Evolutionary conservation across 2,888 invertebrate genomes (phyloP), one percentile per base, ranked within the genome.

Genomic region (Tetragonula carbonaria): DNA sequence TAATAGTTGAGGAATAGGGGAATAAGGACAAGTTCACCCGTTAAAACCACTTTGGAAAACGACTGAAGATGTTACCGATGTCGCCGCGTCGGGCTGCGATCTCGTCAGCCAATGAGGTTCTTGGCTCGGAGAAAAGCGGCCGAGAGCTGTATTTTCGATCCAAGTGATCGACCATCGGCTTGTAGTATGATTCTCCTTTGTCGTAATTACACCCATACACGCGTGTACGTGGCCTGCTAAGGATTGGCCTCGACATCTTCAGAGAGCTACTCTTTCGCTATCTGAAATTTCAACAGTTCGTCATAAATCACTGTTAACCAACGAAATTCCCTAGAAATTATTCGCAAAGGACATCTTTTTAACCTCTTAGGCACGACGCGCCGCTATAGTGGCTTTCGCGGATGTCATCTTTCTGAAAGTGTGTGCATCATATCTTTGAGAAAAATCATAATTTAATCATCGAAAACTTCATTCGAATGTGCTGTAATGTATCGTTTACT

Each of bases 181-280:
- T 96, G 95, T 98, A 98, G 94, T 97, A 97, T 92, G 97, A 97
- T 95, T 98, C 97, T 78, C 97, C 97, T 93, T 97, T 97, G 95
- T 97, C 96, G 95, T 97, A 98, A 95, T 98, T 98, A 94, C 97
- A 97, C 93, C 98, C 97, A 94, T 98, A 98, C 92, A 98, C 97
- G 94, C 97, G 97, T 51, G 98, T 98, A 91, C 97, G 96, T 87
- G 97, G 97, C 94, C 97, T 95, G 92, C 95, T 95, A 68, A 94
- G 91, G 82, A 94, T 94, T 90, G 94, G 94, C 92, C 94, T 94
- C 81, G 95, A 94, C 95, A 95, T 95, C 82, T 91, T 77, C 66
- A 66, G 50, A 33, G 38, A 59, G 45, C 51, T 73, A 57, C 21
- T 82, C 53, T 57, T 57, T 74, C 78, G 81, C 55, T 80, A 87